phyloP scores from a whole-genome alignment of 2,113 vertebrate genomes.

The Mus pahari region DNA sequence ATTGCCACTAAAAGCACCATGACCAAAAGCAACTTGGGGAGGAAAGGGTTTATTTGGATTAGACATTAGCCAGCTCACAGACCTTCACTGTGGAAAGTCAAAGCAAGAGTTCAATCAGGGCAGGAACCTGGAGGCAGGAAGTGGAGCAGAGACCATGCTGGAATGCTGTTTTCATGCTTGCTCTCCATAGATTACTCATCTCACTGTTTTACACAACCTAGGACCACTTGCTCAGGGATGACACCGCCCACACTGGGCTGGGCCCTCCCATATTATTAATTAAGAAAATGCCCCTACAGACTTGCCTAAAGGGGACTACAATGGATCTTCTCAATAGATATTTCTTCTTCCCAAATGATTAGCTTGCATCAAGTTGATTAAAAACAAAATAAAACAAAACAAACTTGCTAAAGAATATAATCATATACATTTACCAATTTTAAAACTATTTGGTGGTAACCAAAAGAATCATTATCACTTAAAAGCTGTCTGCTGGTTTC shows the following conservation, averaged over 20 bases:
- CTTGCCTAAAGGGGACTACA: neutral
- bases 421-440: constrained; percentile 22
- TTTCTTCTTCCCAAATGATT: neutral
- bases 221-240: neutral
- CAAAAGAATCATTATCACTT: neutral
- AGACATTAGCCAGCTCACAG: neutral
- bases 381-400: neutral
- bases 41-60: neutral
- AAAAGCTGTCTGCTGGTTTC: constrained; percentile 16
- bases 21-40: neutral
- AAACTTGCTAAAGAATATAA: too few species aligned
- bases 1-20: neutral
- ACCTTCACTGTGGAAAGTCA: neutral
- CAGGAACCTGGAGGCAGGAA: neutral
- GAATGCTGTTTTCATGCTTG: neutral
- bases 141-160: neutral
- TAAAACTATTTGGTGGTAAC: neutral
- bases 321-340: neutral
- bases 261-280: neutral
- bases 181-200: neutral
- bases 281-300: neutral
- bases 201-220: neutral
- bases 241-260: neutral
- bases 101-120: neutral
- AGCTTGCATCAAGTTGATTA: neutral